Conservation (phyloP, 2,888 invertebrate genomes). For the Morpho helenor region DNA sequence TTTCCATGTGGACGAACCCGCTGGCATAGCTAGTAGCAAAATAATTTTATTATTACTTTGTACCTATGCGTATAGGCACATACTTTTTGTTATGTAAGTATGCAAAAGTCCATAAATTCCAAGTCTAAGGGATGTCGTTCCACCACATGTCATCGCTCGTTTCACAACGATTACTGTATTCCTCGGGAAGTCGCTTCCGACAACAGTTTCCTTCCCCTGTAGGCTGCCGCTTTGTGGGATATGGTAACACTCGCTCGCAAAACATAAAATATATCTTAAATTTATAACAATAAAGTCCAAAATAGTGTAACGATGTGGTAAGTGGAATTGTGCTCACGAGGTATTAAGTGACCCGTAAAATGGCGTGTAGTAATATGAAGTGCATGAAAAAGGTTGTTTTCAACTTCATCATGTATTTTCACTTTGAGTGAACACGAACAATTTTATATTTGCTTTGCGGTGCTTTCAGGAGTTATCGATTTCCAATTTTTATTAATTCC, state of each 20-base stretch:
- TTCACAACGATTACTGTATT: slow-evolving; percentile 23
- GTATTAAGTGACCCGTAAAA: slow-evolving; percentile 20
- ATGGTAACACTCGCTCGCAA: not conserved
- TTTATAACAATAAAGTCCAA: slow-evolving; percentile 2
- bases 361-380: slow-evolving; percentile 16
- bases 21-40: too few species aligned
- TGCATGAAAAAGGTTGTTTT: slow-evolving; percentile 8
- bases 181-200: slow-evolving; percentile 23
- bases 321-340: not conserved
- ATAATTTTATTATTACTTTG: too few species aligned
- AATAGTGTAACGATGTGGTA: not conserved
- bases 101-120: not conserved
- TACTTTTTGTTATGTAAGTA: too few species aligned
- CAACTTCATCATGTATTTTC: too few species aligned
- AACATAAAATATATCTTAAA: slow-evolving; percentile 5
- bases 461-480: not conserved
- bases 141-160: slow-evolving; percentile 6
- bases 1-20: too few species aligned
- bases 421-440: too few species aligned
- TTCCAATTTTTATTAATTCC: not conserved
- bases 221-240: slow-evolving; percentile 22
- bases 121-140: not conserved
- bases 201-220: slow-evolving; percentile 20
- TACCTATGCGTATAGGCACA: too few species aligned
- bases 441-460: not conserved